These are phyloP conservation scores for Corbicula japonica DNA, from an alignment of 2,888 invertebrate species.

Conservation along the genomic window DNA sequence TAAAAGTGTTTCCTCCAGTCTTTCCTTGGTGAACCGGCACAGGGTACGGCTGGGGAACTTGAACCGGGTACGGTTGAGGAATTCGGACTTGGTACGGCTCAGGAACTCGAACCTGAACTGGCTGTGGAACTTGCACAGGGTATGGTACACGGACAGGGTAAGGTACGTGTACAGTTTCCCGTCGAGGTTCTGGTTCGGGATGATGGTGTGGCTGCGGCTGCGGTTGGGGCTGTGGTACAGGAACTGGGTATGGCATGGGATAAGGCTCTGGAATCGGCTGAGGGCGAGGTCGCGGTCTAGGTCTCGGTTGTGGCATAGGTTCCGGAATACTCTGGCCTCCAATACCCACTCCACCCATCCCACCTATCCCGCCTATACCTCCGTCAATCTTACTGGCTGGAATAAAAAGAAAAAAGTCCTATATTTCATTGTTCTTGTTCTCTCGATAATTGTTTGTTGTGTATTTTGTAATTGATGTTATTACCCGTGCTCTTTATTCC, in stretches of 20 bases:
- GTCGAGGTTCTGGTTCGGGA: background rate
- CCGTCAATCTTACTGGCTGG: background rate
- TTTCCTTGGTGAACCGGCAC: constrained; percentile 20
- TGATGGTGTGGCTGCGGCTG: background rate
- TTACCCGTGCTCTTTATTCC: no score
- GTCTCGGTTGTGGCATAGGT: constrained; percentile 1
- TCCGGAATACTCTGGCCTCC: no score
- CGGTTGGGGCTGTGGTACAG: constrained; percentile 1
- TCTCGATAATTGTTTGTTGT: no score
- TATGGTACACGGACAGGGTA: constrained; percentile 34
- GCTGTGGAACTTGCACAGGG: constrained; percentile 52
- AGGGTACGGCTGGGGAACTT: constrained; percentile 50
- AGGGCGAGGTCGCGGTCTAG: constrained; percentile 21
- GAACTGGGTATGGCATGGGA: constrained; percentile 18
- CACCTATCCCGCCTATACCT: background rate
- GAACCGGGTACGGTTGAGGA: constrained; percentile 52
- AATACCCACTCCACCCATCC: no score
- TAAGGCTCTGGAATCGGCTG: constrained; percentile 27
- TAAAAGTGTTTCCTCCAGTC: no score
- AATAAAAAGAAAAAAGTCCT: no score
- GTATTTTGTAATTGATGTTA: no score
- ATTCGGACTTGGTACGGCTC: constrained; percentile 54
- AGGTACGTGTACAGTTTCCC: background rate
- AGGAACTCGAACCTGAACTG: constrained; percentile 45
- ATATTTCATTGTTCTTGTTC: no score